Conservation (phyloP, 2,113 vertebrate species). For the Glareola pratincola region DNA sequence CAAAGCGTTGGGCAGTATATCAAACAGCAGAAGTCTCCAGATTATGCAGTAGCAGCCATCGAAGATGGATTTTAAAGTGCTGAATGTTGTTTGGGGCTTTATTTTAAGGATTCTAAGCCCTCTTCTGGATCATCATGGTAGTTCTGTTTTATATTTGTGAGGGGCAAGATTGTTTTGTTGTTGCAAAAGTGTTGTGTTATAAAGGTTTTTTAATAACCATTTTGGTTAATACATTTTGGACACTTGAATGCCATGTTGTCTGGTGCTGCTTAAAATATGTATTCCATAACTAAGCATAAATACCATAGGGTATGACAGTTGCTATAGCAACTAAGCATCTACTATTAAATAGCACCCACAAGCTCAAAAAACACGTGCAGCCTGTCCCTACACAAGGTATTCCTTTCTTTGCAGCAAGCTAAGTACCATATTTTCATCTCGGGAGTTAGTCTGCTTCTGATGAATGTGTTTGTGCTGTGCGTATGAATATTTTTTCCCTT, state of each 20-base stretch:
- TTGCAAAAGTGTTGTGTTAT: neutral
- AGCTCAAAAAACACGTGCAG: constrained; percentile 42
- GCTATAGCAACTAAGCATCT: constrained; percentile 64
- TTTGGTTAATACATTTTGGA: constrained; percentile 13
- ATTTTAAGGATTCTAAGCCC: neutral
- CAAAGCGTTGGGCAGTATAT: neutral
- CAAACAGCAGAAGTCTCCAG: neutral
- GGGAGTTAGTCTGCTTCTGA: neutral
- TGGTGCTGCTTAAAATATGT: constrained; percentile 36
- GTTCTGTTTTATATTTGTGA: neutral
- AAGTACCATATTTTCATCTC: constrained; percentile 13
- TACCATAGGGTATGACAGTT: constrained; percentile 48
- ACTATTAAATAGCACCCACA: constrained; percentile 52
- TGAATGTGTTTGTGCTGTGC: constrained; percentile 22
- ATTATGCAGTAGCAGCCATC: neutral
- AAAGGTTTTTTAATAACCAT: neutral
- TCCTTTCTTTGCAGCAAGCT: constrained; percentile 17
- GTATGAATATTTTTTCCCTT: neutral
- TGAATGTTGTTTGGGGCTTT: neutral
- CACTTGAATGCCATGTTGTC: neutral
- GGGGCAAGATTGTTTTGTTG: neutral
- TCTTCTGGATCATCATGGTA: neutral
- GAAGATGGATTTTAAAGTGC: neutral
- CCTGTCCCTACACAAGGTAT: constrained; percentile 24
- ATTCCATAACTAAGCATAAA: constrained; percentile 46